Evolutionary conservation across 2,888 invertebrate genomes (phyloP).

Genomic region (Dryadula phaetusa): DNA sequence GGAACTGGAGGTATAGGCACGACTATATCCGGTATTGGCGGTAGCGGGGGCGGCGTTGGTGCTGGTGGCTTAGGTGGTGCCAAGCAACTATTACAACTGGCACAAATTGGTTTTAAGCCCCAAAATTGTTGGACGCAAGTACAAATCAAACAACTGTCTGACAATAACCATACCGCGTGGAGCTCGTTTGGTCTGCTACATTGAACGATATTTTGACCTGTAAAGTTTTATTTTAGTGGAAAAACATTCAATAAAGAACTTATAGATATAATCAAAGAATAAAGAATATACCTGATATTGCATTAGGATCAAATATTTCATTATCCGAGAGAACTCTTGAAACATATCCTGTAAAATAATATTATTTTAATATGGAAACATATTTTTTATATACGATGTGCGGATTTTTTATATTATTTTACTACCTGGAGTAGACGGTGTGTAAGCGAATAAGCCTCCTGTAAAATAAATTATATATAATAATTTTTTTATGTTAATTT

Average conservation of each 20-base stretch:
- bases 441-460: background rate
- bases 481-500: no score
- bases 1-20: slow-evolving; percentile 35
- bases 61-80: slow-evolving; percentile 34
- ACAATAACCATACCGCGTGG: slow-evolving; percentile 56
- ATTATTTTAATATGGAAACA: background rate
- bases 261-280: background rate
- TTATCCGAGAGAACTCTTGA: slow-evolving; percentile 7
- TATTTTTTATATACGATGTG: background rate
- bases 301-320: slow-evolving; percentile 14
- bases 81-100: slow-evolving; percentile 45
- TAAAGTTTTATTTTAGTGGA: slow-evolving; percentile 5
- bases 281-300: slow-evolving; percentile 2
- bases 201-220: slow-evolving; percentile 54
- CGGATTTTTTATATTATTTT: background rate
- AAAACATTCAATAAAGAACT: background rate
- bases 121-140: slow-evolving; percentile 58
- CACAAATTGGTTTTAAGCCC: slow-evolving; percentile 60
- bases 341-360: slow-evolving; percentile 5
- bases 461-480: slow-evolving; percentile 5
- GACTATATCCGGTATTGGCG: slow-evolving; percentile 34
- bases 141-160: slow-evolving; percentile 63
- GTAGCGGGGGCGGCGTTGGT: slow-evolving; percentile 37
- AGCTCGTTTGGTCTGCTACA: slow-evolving; percentile 63
- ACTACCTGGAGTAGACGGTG: background rate